Evolutionary conservation across 2,888 invertebrate genomes (phyloP), one percentile per base, ranked within the genome.

Genomic region (Agrenia bidenticulata): DNA sequence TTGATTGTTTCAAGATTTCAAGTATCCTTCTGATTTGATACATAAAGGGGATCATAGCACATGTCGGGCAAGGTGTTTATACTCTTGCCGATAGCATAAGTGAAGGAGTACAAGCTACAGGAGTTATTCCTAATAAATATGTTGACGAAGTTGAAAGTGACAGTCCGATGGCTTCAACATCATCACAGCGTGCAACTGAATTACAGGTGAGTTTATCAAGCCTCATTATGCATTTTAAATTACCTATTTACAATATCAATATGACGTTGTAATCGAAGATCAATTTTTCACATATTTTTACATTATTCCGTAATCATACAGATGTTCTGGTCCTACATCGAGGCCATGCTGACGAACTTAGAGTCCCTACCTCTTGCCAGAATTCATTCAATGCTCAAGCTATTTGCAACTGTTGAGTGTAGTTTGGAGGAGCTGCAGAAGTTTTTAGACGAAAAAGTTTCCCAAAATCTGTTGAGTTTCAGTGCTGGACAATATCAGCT

Each of bases 241-340:
- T n/a, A n/a, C n/a, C n/a, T n/a, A n/a, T n/a, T n/a, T n/a, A n/a
- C n/a, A n/a, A n/a, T n/a, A n/a, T n/a, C n/a, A n/a, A n/a, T n/a
- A n/a, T n/a, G n/a, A n/a, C n/a, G n/a, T n/a, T n/a, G n/a, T 49
- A 11, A 11, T 17, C 21, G 7, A 49, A 49, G n/a, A 49, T 49
- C 5, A 7, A 49, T 49, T 5, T n/a, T 41, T 39, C 42, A 51
- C n/a, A 24, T 41, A 26, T 24, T 49, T 58, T 61, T 19, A 50
- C 56, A 17, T 15, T 65, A 7, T n/a, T 39, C 55, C 27, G 32
- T 27, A 61, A 42, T n/a, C n/a, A n/a, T n/a, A n/a, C 78, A 86
- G 85, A 86, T 88, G 53, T 94, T 95, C 80, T 97, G 97, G 97
- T 92, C 94, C 0, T 97, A 96, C 78, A 94, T 97, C 77, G 90